phyloP scores from a whole-genome alignment of 2,113 vertebrate species.

The Scomber colias region DNA sequence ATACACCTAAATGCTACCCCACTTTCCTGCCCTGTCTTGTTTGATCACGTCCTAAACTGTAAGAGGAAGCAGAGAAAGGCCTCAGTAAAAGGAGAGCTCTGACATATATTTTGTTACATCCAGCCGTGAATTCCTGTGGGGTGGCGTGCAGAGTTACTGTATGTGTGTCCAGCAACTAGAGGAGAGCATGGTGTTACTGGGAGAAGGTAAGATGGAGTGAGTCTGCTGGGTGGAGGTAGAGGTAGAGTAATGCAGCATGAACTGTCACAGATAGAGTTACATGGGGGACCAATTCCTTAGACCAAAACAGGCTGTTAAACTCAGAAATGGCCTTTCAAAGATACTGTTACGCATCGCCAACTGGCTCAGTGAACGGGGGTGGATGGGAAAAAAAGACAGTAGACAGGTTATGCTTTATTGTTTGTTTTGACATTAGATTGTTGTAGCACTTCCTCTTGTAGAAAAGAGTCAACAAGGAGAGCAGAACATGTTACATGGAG shows the following conservation, averaged over 20 bases:
- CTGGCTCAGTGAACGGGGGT: neutral
- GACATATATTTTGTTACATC: conserved; percentile 78
- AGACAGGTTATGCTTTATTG: conserved; percentile 14
- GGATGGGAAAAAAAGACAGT: neutral
- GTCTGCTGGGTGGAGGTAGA: conserved; percentile 34
- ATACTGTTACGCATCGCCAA: conserved; percentile 33
- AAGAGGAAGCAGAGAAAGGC: conserved; percentile 54
- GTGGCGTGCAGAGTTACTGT: conserved; percentile 31
- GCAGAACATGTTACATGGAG: conserved; percentile 37
- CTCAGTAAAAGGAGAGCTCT: conserved; percentile 68
- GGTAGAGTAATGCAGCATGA: conserved; percentile 45
- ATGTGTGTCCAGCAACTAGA: conserved; percentile 32
- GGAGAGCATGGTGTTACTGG: conserved; percentile 15
- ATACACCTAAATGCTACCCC: conserved; percentile 54
- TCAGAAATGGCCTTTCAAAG: conserved; percentile 44
- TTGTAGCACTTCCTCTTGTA: conserved; percentile 34
- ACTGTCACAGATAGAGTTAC: conserved; percentile 71
- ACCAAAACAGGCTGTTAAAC: conserved; percentile 54
- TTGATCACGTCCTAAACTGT: conserved; percentile 67
- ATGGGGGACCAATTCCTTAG: conserved; percentile 39
- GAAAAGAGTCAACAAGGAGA: conserved; percentile 18
- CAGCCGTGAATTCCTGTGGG: conserved; percentile 68
- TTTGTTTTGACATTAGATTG: conserved; percentile 60
- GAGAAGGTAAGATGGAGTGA: conserved; percentile 5
- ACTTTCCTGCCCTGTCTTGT: conserved; percentile 60